phyloP scores from a whole-genome alignment of 2,113 vertebrate species.

The Crotalus tigris region DNA sequence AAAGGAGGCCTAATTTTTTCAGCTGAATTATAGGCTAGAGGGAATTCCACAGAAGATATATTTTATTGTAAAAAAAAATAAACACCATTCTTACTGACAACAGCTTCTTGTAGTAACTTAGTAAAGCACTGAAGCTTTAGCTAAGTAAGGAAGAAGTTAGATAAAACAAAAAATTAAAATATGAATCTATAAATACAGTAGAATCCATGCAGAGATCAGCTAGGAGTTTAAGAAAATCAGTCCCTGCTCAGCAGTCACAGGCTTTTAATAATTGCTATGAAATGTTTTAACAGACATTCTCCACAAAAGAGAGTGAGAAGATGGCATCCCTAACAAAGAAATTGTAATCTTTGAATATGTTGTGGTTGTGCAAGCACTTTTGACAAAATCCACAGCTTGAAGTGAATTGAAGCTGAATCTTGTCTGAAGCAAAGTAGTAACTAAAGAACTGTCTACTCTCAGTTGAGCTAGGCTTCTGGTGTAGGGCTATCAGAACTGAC shows the following conservation, averaged over 20 bases:
- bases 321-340: background rate
- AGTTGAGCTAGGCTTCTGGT: background rate
- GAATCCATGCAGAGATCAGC: background rate
- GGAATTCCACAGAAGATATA: background rate
- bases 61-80: background rate
- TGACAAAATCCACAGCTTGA: background rate
- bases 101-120: background rate
- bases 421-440: background rate
- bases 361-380: background rate
- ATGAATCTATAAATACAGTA: background rate
- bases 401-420: background rate
- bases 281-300: background rate
- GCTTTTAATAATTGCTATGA: background rate
- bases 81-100: background rate
- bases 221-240: background rate
- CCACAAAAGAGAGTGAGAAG: background rate
- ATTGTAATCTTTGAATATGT: background rate
- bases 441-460: background rate
- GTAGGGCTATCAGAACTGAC: background rate
- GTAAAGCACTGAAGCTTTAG: too few species aligned
- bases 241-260: background rate
- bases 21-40: background rate
- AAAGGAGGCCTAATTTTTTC: background rate
- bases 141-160: too few species aligned
- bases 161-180: background rate